phyloP scores from a whole-genome alignment of 2,888 invertebrate genomes.

The Sphecodes monilicornis region DNA sequence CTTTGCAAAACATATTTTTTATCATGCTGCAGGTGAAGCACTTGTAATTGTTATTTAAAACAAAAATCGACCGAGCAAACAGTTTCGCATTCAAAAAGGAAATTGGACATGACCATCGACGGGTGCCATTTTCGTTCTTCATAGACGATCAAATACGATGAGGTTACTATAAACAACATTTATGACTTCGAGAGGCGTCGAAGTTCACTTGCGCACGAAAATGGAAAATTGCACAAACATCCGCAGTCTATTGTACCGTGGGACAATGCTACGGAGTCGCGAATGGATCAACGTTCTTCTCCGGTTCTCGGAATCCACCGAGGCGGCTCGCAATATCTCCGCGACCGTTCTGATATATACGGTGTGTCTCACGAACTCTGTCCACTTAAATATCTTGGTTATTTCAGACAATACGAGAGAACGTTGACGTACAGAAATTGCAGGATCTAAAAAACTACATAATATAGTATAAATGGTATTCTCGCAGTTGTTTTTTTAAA shows the following conservation, averaged over 20 bases:
- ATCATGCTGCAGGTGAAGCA: background rate
- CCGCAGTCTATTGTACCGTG: background rate
- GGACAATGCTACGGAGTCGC: background rate
- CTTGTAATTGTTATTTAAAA: background rate
- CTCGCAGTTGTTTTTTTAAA: too few species aligned
- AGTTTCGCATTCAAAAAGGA: background rate
- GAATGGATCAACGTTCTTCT: conserved; percentile 32
- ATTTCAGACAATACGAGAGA: too few species aligned
- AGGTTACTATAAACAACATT: background rate
- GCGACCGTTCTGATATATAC: conserved; percentile 19
- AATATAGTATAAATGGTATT: too few species aligned
- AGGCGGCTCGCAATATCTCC: conserved; percentile 35
- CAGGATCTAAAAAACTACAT: too few species aligned
- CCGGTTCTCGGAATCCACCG: conserved; percentile 15
- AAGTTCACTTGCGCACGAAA: background rate
- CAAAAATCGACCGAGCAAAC: background rate
- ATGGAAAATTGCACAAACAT: background rate
- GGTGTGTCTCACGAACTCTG: too few species aligned
- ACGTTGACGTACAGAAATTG: too few species aligned
- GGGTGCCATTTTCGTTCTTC: background rate
- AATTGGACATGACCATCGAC: background rate
- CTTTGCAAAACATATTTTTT: background rate
- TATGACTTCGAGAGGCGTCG: background rate
- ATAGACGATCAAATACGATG: too few species aligned
- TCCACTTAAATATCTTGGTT: too few species aligned